Base-by-base conservation (phyloP, 2,888 invertebrate species). In the Drosophila anomalata region DNA sequence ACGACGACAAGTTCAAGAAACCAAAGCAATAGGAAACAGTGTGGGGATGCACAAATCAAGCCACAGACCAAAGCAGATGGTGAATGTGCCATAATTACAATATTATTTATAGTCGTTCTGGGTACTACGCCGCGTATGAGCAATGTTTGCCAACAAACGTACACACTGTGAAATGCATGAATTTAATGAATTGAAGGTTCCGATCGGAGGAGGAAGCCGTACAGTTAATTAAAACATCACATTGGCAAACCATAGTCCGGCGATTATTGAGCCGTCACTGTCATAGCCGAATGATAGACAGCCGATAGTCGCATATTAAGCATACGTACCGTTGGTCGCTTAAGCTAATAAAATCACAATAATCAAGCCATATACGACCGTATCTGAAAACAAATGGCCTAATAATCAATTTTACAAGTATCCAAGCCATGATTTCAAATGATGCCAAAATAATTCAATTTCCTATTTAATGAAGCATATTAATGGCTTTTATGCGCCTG, bases 1-100 rank as follows among this genome's bases (percentile, higher is more conserved):
- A 22, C 66, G 22, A 24, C 29, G 67, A 57, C 44, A 57, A 31
- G 66, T 67, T 67, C 57, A 56, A 68, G 68, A 58, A 67, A 48
- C 58, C 52, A 52, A 53, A 57, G 24, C 20, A 24, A 44, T 14
- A 14, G 50, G 4, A 44, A 60, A 8, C 14, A 20, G 17, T 17
- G 17, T 41, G 50, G 44, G 36, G 33, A 22, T 9, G 9, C n/a
- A 7, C 41, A 33, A 33, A 33, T n/a, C 41, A 17, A 14, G 14
- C 9, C 20, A 12, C 29, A 42, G 8, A n/a, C 41, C 41, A 22
- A 31, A 33, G 9, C 42, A 24, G 47, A 33, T 22, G 8, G 33
- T 42, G 48, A 20, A 55, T 62, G 22, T 33, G n/a, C 36, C 29
- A 63, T 47, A 63, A 53, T 24, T 63, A 24, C 31, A 20, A 31